These are phyloP conservation scores for Sesamia inferens DNA, from an alignment of 2,888 invertebrate genomes.

Conservation along the genomic window DNA sequence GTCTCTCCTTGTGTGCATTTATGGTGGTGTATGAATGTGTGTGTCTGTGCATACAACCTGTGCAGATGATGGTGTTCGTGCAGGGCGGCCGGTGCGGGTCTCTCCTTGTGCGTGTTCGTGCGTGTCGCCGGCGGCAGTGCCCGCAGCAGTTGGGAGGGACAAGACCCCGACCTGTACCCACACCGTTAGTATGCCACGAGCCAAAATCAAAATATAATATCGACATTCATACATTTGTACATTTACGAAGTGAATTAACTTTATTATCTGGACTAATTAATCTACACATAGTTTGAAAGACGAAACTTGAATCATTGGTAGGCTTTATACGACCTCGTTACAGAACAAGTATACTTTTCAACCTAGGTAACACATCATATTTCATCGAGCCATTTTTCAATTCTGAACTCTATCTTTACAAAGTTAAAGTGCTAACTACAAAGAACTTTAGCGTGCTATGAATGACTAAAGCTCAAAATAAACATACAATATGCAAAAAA, in stretches of 20 bases:
- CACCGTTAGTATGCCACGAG: slow-evolving; percentile 54
- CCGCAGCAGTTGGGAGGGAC: slow-evolving; percentile 96
- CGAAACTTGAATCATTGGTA: not conserved
- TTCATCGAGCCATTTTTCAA: no score
- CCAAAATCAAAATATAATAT: slow-evolving; percentile 28
- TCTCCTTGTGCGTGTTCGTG: slow-evolving; percentile 72
- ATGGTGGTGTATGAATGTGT: slow-evolving; percentile 38
- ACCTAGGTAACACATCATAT: no score
- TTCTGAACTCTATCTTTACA: no score
- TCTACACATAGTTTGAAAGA: not conserved
- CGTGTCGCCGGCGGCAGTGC: slow-evolving; percentile 91
- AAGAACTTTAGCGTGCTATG: not conserved
- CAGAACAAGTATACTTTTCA: not conserved
- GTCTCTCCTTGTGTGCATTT: slow-evolving; percentile 52
- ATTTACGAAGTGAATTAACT: not conserved
- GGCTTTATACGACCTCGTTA: not conserved
- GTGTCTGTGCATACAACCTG: slow-evolving; percentile 49
- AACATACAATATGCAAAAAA: no score
- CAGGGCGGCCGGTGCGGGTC: slow-evolving; percentile 67
- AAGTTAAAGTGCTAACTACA: not conserved
- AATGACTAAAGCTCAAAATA: not conserved
- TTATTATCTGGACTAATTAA: not conserved
- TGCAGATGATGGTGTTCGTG: slow-evolving; percentile 63
- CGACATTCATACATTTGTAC: not conserved
- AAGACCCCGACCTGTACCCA: slow-evolving; percentile 95